Evolutionary conservation across 2,888 invertebrate species (phyloP), one percentile per base, ranked within the genome.

Genomic region (Cataglyphis livida): DNA sequence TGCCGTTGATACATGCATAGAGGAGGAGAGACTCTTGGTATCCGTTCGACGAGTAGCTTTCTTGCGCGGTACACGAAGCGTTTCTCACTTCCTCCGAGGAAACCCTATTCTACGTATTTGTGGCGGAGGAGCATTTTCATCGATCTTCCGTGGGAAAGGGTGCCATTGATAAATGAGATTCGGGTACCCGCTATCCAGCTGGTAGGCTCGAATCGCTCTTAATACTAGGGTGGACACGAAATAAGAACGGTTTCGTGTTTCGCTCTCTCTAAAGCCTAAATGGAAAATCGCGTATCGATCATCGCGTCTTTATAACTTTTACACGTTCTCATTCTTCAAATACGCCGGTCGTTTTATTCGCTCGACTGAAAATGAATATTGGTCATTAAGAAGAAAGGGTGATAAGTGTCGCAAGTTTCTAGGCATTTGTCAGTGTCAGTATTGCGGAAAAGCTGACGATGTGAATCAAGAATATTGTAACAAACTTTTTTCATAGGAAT

Each of bases 111-210:
- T 61, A 38, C 38, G 73, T 82, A 76, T 81, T 73, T 78, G 71
- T 12, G n/a, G 59, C 10, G 15, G 18, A n/a, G 15, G 18, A n/a
- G 48, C 59, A 68, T 86, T 81, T 78, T 81, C 82, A 87, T 86
- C 84, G 79, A 87, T 84, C 70, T 84, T 84, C 54, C 68, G 57
- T 21, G 71, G 6, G 35, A 66, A 44, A 66, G 25, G 64, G 7
- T 32, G 54, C n/a, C 54, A 51, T 68, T 84, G 84, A 84, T 84
- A 86, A 87, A 87, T 87, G 87, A 84, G 84, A 86, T 87, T 86
- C 83, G 4, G 32, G 32, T 61, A 41, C 57, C 25, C 35, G 64
- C 28, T 12, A 78, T 74, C 59, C 62, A 25, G 25, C 25, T 38
- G 21, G 51, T 76, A 76, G 68, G 59, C 38, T 25, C 51, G 51